phyloP scores from a whole-genome alignment of 2,113 vertebrate genomes.

The Phalacrocorax brasilianus region DNA sequence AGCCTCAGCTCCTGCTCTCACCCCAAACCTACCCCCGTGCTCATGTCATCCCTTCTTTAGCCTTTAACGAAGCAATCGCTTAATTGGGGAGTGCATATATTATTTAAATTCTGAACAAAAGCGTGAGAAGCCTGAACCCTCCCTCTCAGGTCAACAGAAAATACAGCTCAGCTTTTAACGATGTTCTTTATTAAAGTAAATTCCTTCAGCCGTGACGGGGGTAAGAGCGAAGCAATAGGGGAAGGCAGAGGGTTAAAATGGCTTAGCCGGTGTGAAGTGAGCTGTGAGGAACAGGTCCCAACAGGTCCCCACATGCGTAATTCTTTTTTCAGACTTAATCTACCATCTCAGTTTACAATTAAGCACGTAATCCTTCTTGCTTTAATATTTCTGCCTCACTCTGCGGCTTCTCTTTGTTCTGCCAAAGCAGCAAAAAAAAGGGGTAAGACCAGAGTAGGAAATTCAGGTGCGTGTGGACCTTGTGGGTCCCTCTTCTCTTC shows the following conservation, averaged over 20 bases:
- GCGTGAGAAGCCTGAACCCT: fast-evolving
- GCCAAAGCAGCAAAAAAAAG: not conserved
- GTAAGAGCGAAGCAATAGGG: too few species aligned
- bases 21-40: not conserved
- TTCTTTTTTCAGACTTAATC: not conserved
- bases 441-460: not conserved
- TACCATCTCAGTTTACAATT: not conserved
- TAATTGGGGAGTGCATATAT: fast-evolving
- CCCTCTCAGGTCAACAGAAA: not conserved
- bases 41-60: not conserved
- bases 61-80: not conserved
- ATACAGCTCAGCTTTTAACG: not conserved
- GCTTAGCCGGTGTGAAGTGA: not conserved
- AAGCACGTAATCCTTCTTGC: not conserved
- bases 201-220: not conserved
- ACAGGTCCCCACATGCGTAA: not conserved
- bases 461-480: not conserved
- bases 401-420: not conserved
- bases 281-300: not conserved
- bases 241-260: not conserved
- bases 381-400: not conserved
- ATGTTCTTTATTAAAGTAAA: not conserved
- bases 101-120: not conserved
- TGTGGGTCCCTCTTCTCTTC: not conserved
- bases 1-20: not conserved